phyloP scores from a whole-genome alignment of 2,888 invertebrate genomes.

The Digitonthophagus gazella region DNA sequence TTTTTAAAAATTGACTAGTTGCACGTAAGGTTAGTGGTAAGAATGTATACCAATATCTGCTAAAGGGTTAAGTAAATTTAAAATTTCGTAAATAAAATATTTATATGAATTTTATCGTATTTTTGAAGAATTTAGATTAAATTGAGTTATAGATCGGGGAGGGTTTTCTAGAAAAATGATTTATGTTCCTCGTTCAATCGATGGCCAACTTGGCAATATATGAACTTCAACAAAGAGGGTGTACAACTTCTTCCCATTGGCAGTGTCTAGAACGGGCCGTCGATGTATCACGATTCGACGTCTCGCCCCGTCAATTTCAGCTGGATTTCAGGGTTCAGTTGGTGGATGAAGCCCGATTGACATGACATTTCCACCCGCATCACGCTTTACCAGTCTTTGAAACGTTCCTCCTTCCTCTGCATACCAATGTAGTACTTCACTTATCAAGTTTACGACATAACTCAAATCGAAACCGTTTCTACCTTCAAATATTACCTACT shows the following conservation, averaged over 20 bases:
- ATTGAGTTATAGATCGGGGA: neutral
- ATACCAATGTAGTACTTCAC: neutral
- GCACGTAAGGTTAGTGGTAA: no score
- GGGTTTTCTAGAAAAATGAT: no score
- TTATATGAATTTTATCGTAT: no score
- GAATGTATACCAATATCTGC: no score
- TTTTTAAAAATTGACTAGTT: no score
- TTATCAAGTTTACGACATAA: no score
- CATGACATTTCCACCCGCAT: neutral
- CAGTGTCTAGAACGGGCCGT: neutral
- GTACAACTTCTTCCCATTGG: neutral
- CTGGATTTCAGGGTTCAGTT: neutral
- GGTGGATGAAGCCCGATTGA: neutral
- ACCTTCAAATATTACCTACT: no score
- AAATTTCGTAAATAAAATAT: no score
- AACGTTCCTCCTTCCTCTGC: neutral
- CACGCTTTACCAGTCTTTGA: neutral
- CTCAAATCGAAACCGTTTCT: neutral
- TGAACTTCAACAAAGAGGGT: neutral
- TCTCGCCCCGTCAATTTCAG: neutral
- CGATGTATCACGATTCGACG: neutral
- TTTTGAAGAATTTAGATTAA: neutral
- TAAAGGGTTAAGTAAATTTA: no score
- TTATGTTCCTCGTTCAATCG: neutral
- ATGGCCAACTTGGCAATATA: neutral